A percentile compares a stretch with the other conserved stretches of the same genome.
These are phyloP conservation scores for Cotesia congregata DNA, from an alignment of 2,888 invertebrate genomes.

Conservation along the genomic window DNA sequence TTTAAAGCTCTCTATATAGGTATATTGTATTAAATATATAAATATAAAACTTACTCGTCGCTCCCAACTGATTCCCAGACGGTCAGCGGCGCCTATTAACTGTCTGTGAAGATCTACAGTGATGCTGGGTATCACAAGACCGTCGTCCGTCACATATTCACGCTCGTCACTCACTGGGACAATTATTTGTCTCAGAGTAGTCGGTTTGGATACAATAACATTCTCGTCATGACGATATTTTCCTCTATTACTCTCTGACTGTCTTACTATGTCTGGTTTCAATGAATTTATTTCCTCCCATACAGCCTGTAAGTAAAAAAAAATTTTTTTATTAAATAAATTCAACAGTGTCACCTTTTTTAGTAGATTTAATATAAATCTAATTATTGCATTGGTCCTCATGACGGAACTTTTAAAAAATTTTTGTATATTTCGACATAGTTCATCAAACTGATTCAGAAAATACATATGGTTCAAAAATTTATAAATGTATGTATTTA, in stretches of 20 bases:
- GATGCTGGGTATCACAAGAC: conserved; percentile 84
- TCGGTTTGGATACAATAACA: conserved; percentile 79
- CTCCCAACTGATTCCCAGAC: conserved; percentile 77
- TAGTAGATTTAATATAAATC: no score
- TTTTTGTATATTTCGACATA: no score
- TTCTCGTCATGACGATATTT: conserved; percentile 90
- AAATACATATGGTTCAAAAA: no score
- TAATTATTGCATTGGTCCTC: no score
- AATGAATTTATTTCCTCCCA: conserved; percentile 81
- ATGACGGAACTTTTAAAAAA: no score
- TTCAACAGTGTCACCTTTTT: no score
- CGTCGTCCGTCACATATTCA: conserved; percentile 86
- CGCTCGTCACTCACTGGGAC: conserved; percentile 76
- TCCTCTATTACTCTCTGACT: conserved; percentile 68
- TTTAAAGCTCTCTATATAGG: neutral
- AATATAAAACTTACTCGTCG: conserved; percentile 66
- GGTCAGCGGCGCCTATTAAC: conserved; percentile 79
- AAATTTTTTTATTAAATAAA: neutral
- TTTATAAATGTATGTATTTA: no score
- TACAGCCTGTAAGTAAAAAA: conserved; percentile 73
- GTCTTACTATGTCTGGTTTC: conserved; percentile 76
- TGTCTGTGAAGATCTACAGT: conserved; percentile 77
- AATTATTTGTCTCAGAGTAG: conserved; percentile 78
- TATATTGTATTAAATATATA: neutral
- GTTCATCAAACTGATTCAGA: no score